Base-by-base conservation (phyloP, 2,113 vertebrate genomes). In the Puffinus mauretanicus region DNA sequence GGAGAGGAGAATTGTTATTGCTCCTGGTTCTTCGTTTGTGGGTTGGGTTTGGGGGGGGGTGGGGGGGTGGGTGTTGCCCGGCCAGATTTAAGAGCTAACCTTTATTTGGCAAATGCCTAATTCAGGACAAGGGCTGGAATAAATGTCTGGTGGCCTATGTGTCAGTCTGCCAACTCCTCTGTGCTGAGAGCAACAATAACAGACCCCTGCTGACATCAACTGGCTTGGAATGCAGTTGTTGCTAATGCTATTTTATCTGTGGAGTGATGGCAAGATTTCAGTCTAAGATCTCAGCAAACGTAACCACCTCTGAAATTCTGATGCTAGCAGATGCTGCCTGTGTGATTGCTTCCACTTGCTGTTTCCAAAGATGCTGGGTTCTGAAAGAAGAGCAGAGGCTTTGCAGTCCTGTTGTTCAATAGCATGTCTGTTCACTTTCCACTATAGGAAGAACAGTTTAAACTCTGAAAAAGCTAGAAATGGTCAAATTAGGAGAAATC, bases 191-290 rank as follows among this genome's bases (percentile, higher is more conserved):
- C 93, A 96, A 83, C 79, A 92, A 61, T 36, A 95, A 91, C 89
- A 95, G 94, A 65, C 90, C 85, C 88, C 87, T 88, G 58, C 90
- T 95, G 95, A 93, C 93, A 94, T 93, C 94, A 86, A 30, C 79
- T 70, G 92, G 25, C 95, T 83, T 94, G 93, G 93, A 96, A 94
- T 95, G 93, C 67, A 54, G 85, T 62, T 94, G 79, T 62, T 95
- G 71, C 66, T 88, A 62, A 54, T 51, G 49, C 70, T 90, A 1
- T 70, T 94, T 94, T 69, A 94, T 92, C 88, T 90, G 79, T 66
- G 58, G 84, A 90, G 78, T 11, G 54, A 62, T 90, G 93, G 96
- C n/a, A 72, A 91, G 81, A 36, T 89, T 93, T 85, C 72, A 60
- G 64, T 12, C 69, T 77, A 54, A 83, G 67, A 80, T 86, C 44